Conservation (phyloP, 2,888 invertebrate species). For the Amphipyra berbera region DNA sequence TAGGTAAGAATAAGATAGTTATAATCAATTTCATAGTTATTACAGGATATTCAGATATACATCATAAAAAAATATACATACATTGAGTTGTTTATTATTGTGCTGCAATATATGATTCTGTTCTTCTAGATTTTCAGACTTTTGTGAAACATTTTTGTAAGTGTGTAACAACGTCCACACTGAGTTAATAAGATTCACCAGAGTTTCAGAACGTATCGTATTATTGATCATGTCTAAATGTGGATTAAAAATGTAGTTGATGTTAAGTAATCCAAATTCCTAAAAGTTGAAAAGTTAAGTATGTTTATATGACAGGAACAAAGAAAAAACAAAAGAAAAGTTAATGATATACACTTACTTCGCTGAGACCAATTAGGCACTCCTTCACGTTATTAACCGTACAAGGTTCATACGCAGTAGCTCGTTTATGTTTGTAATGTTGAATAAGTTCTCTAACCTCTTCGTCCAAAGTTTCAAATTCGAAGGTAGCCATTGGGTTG, state of each 20-base stretch:
- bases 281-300: slow-evolving; percentile 54
- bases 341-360: slow-evolving; percentile 66
- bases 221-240: slow-evolving; percentile 73
- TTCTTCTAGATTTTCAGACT: slow-evolving; percentile 73
- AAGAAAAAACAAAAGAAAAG: background rate
- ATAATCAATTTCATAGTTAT: too few species aligned
- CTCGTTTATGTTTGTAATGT: slow-evolving; percentile 82
- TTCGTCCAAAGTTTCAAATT: slow-evolving; percentile 76
- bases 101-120: slow-evolving; percentile 80
- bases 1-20: slow-evolving; percentile 23
- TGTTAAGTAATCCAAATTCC: slow-evolving; percentile 81
- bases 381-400: slow-evolving; percentile 78
- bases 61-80: slow-evolving; percentile 59
- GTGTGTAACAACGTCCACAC: slow-evolving; percentile 79
- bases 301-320: background rate
- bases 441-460: slow-evolving; percentile 84
- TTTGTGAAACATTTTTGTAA: slow-evolving; percentile 75
- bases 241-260: slow-evolving; percentile 82
- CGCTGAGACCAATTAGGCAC: slow-evolving; percentile 82
- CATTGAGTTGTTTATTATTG: slow-evolving; percentile 81
- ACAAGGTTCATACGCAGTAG: slow-evolving; percentile 82
- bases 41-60: too few species aligned
- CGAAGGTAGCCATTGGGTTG: slow-evolving; percentile 61
- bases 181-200: slow-evolving; percentile 81
- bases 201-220: slow-evolving; percentile 70